phyloP scores from a whole-genome alignment of 2,888 invertebrate species.

The Acleris laterana region DNA sequence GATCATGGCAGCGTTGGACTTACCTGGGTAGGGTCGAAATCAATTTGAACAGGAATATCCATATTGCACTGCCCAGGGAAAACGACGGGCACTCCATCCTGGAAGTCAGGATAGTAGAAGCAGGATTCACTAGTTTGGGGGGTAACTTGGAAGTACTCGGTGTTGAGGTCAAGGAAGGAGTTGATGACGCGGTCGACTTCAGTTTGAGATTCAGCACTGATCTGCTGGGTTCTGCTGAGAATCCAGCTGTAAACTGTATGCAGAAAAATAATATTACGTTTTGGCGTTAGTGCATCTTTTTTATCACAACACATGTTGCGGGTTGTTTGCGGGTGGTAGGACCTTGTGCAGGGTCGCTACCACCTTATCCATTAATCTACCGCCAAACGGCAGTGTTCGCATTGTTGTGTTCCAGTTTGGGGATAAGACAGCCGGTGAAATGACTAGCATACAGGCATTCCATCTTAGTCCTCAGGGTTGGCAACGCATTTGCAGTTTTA shows the following conservation, averaged over 20 bases:
- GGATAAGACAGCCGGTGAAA: no score
- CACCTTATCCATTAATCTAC: no score
- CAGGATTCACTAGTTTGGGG: neutral
- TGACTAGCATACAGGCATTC: no score
- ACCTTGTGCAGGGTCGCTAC: no score
- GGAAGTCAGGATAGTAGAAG: slow-evolving; percentile 13
- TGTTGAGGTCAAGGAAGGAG: neutral
- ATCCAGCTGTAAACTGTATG: neutral
- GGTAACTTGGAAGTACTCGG: neutral
- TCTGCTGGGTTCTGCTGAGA: neutral
- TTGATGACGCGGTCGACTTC: neutral
- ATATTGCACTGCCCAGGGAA: slow-evolving; percentile 21
- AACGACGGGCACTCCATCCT: slow-evolving; percentile 8
- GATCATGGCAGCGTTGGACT: neutral
- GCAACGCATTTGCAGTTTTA: no score
- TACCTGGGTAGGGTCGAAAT: slow-evolving; percentile 17
- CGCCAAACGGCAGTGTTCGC: no score
- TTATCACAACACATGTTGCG: no score
- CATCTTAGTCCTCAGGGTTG: no score
- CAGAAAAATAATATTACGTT: neutral
- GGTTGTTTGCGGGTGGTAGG: no score
- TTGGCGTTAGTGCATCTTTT: no score
- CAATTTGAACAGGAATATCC: slow-evolving; percentile 17
- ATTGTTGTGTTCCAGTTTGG: no score
- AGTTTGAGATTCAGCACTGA: neutral